phyloP scores from a whole-genome alignment of 1,140 invertebrate genomes.

The Achatina immaculata region DNA sequence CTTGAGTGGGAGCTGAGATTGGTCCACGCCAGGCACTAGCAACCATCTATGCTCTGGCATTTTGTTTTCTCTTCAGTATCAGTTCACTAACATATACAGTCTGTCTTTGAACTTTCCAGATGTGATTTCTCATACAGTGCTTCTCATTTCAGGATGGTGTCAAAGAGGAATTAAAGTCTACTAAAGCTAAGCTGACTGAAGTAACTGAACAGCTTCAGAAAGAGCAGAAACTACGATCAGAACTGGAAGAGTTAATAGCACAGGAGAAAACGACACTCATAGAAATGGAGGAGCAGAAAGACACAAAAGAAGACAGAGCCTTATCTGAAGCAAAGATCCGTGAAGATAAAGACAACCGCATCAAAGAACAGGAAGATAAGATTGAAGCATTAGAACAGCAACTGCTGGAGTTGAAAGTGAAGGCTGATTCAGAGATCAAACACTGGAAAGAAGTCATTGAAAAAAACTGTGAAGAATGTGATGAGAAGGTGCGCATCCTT shows the following conservation, averaged over 20 bases:
- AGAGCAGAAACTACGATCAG: slow-evolving; percentile 25
- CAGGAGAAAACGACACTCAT: slow-evolving; percentile 1
- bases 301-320: slow-evolving; percentile 6
- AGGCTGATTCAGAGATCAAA: not conserved
- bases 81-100: too few relatives aligned
- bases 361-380: slow-evolving; percentile 37
- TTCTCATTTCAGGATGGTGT: slow-evolving; percentile 14
- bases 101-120: too few relatives aligned
- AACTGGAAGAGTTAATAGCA: slow-evolving; percentile 42
- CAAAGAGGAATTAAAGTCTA: slow-evolving; percentile 37
- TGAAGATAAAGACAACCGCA: slow-evolving; percentile 30
- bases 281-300: slow-evolving; percentile 6
- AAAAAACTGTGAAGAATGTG: not conserved
- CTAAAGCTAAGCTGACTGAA: slow-evolving; percentile 40
- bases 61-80: too few relatives aligned
- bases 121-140: too few relatives aligned
- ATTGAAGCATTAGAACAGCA: slow-evolving; percentile 30
- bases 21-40: too few relatives aligned
- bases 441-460: not conserved
- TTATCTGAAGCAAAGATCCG: not conserved
- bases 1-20: too few relatives aligned
- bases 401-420: not conserved
- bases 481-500: not conserved
- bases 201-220: slow-evolving; percentile 38
- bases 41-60: too few relatives aligned